phyloP scores from a whole-genome alignment of 2,113 vertebrate species.

The Paramisgurnus dabryanus region DNA sequence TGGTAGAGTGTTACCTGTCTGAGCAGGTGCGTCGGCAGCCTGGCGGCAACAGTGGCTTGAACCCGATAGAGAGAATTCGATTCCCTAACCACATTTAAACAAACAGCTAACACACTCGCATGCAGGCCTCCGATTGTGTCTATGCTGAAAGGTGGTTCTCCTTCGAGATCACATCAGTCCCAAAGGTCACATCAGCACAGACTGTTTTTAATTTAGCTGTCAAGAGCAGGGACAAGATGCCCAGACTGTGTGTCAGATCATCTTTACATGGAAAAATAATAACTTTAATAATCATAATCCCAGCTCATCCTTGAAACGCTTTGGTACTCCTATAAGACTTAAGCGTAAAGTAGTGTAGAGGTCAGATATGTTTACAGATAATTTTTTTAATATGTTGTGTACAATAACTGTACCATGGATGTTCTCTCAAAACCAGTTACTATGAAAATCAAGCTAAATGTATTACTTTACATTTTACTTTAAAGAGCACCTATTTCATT shows the following conservation, averaged over 20 bases:
- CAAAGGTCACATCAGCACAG: slow-evolving; percentile 58
- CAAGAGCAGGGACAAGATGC: slow-evolving; percentile 58
- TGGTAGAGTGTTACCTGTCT: slow-evolving; percentile 69
- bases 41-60: slow-evolving; percentile 68
- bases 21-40: slow-evolving; percentile 72
- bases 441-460: no score
- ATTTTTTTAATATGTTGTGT: no score
- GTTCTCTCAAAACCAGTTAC: no score
- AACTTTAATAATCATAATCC: slow-evolving; percentile 75
- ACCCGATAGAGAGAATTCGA: slow-evolving; percentile 57
- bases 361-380: slow-evolving; percentile 67
- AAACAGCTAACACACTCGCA: slow-evolving; percentile 53
- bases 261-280: slow-evolving; percentile 68
- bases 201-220: slow-evolving; percentile 73
- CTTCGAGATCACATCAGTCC: slow-evolving; percentile 61
- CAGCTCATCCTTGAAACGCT: slow-evolving; percentile 59
- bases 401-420: no score
- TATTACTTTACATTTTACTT: no score
- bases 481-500: no score
- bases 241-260: slow-evolving; percentile 58
- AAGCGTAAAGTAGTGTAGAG: slow-evolving; percentile 57
- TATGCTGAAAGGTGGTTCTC: slow-evolving; percentile 34
- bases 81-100: slow-evolving; percentile 63
- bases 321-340: slow-evolving; percentile 56
- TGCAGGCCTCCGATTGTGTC: slow-evolving; percentile 1